Evolutionary conservation across 2,113 vertebrate species (phyloP).

Genomic region (Misgurnus anguillicaudatus): DNA sequence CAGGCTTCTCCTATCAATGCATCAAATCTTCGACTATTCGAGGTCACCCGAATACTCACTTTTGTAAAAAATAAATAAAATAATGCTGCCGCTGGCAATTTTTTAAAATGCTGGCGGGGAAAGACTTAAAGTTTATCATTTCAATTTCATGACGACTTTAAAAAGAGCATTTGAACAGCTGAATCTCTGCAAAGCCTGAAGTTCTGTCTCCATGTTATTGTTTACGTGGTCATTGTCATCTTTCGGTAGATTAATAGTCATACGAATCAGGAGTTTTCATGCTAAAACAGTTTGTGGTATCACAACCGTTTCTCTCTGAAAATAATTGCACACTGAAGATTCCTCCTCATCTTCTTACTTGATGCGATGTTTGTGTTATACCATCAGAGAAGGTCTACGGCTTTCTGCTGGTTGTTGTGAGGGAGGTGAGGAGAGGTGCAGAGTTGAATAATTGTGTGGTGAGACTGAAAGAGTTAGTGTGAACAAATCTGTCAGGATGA

Average conservation of each 20-base stretch:
- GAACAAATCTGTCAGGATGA: conserved; percentile 48
- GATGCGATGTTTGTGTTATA: conserved; percentile 39
- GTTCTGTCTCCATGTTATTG: no score
- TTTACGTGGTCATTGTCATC: no score
- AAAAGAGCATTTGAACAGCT: no score
- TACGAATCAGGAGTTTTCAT: conserved; percentile 14
- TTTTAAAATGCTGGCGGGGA: no score
- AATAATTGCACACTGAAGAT: conserved; percentile 32
- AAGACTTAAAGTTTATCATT: no score
- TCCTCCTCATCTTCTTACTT: conserved; percentile 35
- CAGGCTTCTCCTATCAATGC: no score
- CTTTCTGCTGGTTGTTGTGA: conserved; percentile 37
- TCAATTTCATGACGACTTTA: neutral
- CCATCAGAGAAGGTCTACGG: conserved; percentile 42
- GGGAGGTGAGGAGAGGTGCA: conserved; percentile 40
- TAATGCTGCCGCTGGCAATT: no score
- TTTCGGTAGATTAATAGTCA: no score
- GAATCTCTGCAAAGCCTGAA: no score
- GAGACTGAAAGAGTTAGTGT: conserved; percentile 46
- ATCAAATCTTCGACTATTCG: no score
- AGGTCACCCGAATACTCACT: no score
- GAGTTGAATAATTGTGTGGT: conserved; percentile 44
- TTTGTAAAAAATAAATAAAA: no score
- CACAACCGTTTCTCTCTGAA: conserved; percentile 18
- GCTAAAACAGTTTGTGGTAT: neutral